Conservation (phyloP, 1,140 invertebrate species). For the Drosophila biarmipes region DNA sequence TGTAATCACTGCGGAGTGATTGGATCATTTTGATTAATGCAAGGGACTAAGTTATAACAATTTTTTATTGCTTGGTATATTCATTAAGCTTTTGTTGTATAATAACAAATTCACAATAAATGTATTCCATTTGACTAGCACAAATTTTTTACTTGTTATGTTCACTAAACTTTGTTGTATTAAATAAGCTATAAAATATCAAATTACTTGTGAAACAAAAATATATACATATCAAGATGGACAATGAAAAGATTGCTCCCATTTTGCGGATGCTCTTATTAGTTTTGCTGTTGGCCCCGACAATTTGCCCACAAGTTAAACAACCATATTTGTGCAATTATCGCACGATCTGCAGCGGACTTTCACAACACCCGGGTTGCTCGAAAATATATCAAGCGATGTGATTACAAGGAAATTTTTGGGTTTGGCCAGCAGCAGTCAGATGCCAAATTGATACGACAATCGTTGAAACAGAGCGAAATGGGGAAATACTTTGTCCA, state of each 20-base stretch:
- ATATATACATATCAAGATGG: neutral
- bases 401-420: constrained; percentile 31
- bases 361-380: constrained; percentile 30
- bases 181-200: neutral
- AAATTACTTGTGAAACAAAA: neutral
- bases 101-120: too few species aligned
- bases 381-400: constrained; percentile 8
- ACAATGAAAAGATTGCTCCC: neutral
- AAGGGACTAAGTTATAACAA: too few species aligned
- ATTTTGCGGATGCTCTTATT: neutral
- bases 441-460: constrained; percentile 15
- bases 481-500: constrained; percentile 23
- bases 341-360: constrained; percentile 22
- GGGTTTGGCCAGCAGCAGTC: constrained; percentile 6
- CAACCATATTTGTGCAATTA: constrained; percentile 30
- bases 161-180: neutral
- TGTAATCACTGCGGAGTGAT: too few species aligned
- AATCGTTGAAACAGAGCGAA: constrained; percentile 11
- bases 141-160: neutral
- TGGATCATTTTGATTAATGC: too few species aligned
- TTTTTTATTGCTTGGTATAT: too few species aligned
- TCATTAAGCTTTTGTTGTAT: too few species aligned
- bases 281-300: constrained; percentile 1
- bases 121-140: too few species aligned
- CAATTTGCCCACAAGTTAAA: constrained; percentile 14